Evolutionary conservation across 2,797 vertebrate genomes (phyloP).

Genomic region (Galagoides demidoff): DNA sequence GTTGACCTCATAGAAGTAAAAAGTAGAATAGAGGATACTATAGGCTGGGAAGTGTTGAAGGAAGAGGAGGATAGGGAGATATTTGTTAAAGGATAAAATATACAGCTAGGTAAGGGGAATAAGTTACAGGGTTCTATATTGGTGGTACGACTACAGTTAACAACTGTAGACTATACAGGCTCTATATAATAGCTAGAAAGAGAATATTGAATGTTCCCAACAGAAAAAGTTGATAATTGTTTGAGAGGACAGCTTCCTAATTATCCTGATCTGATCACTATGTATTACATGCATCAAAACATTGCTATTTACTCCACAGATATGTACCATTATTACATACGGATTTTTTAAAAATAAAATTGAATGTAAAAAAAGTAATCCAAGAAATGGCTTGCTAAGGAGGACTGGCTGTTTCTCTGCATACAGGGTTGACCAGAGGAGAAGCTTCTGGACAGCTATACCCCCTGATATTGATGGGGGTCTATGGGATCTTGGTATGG

Average conservation of each 20-base stretch:
- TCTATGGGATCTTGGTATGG: not conserved
- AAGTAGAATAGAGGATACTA: not conserved
- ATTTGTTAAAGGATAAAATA: not conserved
- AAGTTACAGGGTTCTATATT: not conserved
- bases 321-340: not conserved
- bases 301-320: not conserved
- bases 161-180: not conserved
- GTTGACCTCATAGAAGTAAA: not conserved
- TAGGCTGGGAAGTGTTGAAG: not conserved
- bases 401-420: not conserved
- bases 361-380: not conserved
- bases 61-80: not conserved
- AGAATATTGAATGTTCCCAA: not conserved
- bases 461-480: fast-evolving
- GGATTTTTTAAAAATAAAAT: not conserved
- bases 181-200: not conserved
- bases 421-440: not conserved
- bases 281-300: too few relatives aligned
- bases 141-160: not conserved
- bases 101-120: not conserved
- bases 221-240: not conserved
- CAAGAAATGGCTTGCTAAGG: not conserved
- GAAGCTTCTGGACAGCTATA: not conserved
- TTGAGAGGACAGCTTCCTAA: not conserved
- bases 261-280: not conserved